These are phyloP conservation scores for Coryphaenoides rupestris DNA, from an alignment of 2,113 vertebrate species.

Conservation along the genomic window DNA sequence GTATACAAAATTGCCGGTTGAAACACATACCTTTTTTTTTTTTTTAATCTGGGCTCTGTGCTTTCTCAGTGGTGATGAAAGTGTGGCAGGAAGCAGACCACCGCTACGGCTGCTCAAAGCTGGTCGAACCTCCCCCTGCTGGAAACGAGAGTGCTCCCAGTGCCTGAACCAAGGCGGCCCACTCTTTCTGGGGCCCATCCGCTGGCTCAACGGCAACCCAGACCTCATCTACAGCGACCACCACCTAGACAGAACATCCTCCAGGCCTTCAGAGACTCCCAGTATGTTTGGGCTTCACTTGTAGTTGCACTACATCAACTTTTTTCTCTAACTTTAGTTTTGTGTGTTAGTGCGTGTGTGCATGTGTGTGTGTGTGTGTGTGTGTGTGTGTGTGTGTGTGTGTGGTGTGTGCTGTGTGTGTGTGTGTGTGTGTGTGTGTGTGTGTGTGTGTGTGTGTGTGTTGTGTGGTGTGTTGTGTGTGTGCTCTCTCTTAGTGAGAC, in stretches of 20 bases:
- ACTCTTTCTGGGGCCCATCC: conserved; percentile 33
- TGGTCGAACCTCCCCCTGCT: conserved; percentile 90
- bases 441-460: neutral
- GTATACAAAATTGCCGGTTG: no score
- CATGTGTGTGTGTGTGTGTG: no score
- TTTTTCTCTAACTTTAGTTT: neutral
- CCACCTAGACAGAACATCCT: conserved; percentile 88
- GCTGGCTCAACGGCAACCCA: conserved; percentile 43
- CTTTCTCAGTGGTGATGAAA: conserved; percentile 79
- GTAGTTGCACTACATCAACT: neutral
- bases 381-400: no score
- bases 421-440: no score
- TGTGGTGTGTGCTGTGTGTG: no score
- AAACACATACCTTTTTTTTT: no score
- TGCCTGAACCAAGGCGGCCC: conserved; percentile 41
- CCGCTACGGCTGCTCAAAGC: conserved; percentile 83
- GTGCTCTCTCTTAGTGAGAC: conserved; percentile 76
- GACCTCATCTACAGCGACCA: conserved; percentile 77
- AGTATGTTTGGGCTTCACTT: conserved; percentile 70
- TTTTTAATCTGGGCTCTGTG: neutral
- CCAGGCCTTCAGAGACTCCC: conserved; percentile 86
- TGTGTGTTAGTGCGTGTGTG: no score
- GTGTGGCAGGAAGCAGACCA: conserved; percentile 93
- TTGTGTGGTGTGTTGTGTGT: no score
- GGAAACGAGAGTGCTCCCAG: conserved; percentile 82